Evolutionary conservation across 2,797 vertebrate genomes (phyloP).

Genomic region (Salarias fasciatus): DNA sequence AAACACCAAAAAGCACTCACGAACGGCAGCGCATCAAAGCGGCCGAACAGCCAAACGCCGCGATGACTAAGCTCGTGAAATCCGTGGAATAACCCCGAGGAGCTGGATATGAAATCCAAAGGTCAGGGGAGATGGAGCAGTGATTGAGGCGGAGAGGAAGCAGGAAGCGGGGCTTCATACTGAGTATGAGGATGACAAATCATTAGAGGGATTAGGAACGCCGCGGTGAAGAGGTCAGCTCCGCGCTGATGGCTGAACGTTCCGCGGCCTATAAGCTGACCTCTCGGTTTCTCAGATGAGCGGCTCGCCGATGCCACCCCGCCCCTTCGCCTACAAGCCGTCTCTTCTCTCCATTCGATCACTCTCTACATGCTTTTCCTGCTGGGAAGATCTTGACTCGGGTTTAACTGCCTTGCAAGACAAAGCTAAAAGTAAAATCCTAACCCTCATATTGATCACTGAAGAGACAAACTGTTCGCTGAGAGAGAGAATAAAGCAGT

Average conservation of each 20-base stretch:
- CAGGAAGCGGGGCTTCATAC: slow-evolving; percentile 37
- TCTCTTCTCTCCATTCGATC: neutral
- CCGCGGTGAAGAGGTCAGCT: slow-evolving; percentile 53
- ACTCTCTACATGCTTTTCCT: neutral
- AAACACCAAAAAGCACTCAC: too few species aligned
- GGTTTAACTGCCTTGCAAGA: too few species aligned
- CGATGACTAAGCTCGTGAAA: too few species aligned
- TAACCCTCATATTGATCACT: neutral
- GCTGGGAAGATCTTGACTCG: neutral
- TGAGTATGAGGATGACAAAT: slow-evolving; percentile 42
- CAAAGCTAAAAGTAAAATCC: too few species aligned
- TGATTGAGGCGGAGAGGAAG: slow-evolving; percentile 20
- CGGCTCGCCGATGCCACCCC: neutral
- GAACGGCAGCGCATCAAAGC: slow-evolving; percentile 1
- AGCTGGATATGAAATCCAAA: neutral
- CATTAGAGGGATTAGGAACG: slow-evolving; percentile 77
- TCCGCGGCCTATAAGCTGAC: slow-evolving; percentile 31
- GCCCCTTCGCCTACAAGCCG: neutral
- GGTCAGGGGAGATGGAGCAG: slow-evolving; percentile 8
- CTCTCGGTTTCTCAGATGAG: slow-evolving; percentile 20
- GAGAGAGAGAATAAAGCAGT: neutral
- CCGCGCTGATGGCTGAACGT: slow-evolving; percentile 40
- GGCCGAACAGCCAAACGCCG: neutral
- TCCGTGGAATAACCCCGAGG: too few species aligned
- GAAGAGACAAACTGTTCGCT: neutral